Evolutionary conservation across 1,140 invertebrate genomes (phyloP).

Genomic region (Drosophila micromelanica): DNA sequence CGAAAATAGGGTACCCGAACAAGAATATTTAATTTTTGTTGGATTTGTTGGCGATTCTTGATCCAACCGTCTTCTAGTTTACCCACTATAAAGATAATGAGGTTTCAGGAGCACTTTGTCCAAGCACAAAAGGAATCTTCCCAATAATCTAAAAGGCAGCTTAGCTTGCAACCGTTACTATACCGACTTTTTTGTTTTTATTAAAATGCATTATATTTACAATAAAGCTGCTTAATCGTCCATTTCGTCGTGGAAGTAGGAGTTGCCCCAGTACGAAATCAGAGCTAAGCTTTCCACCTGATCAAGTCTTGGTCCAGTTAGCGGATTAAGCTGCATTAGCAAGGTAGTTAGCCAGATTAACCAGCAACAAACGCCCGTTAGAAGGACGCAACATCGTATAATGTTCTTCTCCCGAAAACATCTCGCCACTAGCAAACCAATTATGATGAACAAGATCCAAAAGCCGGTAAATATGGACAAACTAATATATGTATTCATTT

Average conservation of each 20-base stretch:
- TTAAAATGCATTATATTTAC: neutral
- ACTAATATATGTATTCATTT: constrained; percentile 45
- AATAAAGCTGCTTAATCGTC: neutral
- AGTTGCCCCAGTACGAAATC: constrained; percentile 55
- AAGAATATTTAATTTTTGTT: no score
- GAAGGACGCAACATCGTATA: constrained; percentile 48
- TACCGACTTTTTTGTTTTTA: no score
- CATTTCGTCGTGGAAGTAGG: constrained; percentile 2
- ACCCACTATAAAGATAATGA: no score
- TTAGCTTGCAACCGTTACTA: no score
- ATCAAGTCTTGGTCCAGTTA: constrained; percentile 43
- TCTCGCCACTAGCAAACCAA: constrained; percentile 24
- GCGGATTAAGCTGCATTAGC: constrained; percentile 65
- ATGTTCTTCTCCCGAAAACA: constrained; percentile 33
- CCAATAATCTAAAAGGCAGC: no score
- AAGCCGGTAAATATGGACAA: constrained; percentile 18
- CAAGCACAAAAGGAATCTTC: no score
- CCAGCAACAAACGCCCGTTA: constrained; percentile 60
- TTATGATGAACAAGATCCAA: constrained; percentile 38
- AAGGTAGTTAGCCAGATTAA: constrained; percentile 60
- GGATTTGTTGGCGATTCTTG: no score
- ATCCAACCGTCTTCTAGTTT: no score
- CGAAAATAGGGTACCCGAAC: no score
- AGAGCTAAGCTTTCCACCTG: constrained; percentile 43
- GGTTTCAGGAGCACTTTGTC: no score